phyloP scores from a whole-genome alignment of 2,113 vertebrate species.

The Chascanopsetta lugubris region DNA sequence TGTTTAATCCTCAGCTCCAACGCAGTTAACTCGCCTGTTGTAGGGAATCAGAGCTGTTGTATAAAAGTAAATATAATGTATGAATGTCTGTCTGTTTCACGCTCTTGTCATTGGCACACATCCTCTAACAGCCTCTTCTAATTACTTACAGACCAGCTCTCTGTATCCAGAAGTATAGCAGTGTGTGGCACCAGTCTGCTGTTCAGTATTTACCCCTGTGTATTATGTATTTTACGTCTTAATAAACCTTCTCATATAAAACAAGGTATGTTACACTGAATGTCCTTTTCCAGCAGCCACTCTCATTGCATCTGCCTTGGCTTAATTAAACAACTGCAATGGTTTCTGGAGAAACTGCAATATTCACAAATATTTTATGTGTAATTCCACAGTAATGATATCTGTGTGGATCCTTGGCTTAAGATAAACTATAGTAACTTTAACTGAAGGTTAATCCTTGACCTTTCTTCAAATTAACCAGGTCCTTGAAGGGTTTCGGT shows the following conservation, averaged over 20 bases:
- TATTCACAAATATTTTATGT: neutral
- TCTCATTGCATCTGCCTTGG: neutral
- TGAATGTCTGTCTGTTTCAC: constrained; percentile 14
- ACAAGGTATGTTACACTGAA: neutral
- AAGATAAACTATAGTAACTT: constrained; percentile 14
- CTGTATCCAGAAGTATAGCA: constrained; percentile 18
- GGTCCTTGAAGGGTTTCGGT: constrained; percentile 50
- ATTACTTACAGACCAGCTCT: constrained; percentile 19
- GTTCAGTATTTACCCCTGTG: constrained; percentile 33
- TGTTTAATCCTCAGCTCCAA: constrained; percentile 29
- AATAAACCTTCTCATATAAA: constrained; percentile 68
- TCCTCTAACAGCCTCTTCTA: constrained; percentile 24
- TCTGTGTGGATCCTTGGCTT: neutral
- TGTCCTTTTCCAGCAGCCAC: neutral
- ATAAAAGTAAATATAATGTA: constrained; percentile 13
- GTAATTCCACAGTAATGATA: neutral
- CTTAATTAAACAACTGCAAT: no score
- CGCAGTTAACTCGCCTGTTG: neutral
- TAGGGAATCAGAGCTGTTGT: constrained; percentile 28
- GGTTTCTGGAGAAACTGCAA: no score
- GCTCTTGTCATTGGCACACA: constrained; percentile 15
- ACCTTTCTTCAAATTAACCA: constrained; percentile 52
- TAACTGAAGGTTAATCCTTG: constrained; percentile 48
- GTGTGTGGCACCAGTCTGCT: constrained; percentile 42
- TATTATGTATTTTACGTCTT: constrained; percentile 71